phyloP scores from a whole-genome alignment of 2,113 vertebrate species.

The Laticauda laticaudata region DNA sequence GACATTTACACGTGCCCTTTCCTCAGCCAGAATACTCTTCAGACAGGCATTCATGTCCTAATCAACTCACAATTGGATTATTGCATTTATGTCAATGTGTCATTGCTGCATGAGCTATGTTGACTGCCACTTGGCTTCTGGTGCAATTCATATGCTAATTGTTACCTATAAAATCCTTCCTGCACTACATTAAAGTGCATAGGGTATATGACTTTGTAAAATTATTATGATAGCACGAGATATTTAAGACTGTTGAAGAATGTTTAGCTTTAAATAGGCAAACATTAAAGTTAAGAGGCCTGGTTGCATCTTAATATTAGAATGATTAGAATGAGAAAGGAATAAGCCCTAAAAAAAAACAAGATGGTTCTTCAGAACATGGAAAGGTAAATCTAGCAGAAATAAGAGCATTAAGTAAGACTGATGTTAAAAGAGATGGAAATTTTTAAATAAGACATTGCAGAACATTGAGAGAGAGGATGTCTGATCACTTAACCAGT shows the following conservation, averaged over 20 bases:
- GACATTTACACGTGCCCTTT: neutral
- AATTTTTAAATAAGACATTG: neutral
- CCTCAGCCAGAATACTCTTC: neutral
- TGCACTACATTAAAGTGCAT: neutral
- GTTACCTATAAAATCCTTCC: neutral
- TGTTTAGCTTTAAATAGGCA: neutral
- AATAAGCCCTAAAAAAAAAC: neutral
- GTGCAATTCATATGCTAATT: neutral
- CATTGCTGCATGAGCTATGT: neutral
- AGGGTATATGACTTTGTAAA: neutral
- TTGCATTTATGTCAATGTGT: neutral
- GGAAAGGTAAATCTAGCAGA: neutral
- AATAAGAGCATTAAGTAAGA: neutral
- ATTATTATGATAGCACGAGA: neutral
- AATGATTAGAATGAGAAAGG: neutral
- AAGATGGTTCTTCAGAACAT: neutral
- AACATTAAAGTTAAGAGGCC: neutral
- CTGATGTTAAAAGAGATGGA: neutral
- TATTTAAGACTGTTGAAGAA: neutral
- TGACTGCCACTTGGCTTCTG: neutral
- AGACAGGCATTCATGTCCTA: neutral
- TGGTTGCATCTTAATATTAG: neutral
- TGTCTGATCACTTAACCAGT: neutral
- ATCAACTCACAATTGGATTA: neutral
- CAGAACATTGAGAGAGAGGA: neutral